Percentiles rank a stretch among this genome's conserved stretches.
phyloP scores from a whole-genome alignment of 35 echinoderm and acorn worm genomes.

The Ophiothrix spiculata region DNA sequence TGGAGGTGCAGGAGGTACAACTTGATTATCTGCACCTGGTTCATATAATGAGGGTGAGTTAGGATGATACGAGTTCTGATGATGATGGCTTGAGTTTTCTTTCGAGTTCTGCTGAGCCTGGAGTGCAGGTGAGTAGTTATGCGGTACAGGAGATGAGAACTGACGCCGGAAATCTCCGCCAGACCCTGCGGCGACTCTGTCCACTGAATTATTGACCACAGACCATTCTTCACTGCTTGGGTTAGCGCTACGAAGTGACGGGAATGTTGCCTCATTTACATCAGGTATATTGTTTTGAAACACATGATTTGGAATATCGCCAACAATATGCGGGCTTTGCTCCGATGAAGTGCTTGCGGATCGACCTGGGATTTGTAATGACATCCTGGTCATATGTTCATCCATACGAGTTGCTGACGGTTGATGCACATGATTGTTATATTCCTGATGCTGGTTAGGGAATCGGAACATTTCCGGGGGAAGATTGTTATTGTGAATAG shows the following conservation, averaged over 20 bases:
- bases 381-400: neutral
- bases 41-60: conserved; percentile 35
- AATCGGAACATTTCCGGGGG: neutral
- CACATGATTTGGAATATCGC: too few relatives aligned
- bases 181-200: neutral
- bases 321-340: too few relatives aligned
- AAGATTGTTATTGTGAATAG: neutral
- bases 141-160: neutral
- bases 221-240: neutral
- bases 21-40: conserved; percentile 37
- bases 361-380: neutral
- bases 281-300: neutral
- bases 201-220: neutral
- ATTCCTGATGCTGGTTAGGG: neutral
- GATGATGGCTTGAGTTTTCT: conserved; percentile 13
- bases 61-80: conserved; percentile 29
- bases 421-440: too few relatives aligned
- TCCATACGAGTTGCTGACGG: too few relatives aligned
- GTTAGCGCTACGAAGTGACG: neutral
- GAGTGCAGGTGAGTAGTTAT: neutral
- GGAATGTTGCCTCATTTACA: neutral
- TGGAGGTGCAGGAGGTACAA: conserved; percentile 5
- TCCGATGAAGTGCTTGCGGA: neutral
- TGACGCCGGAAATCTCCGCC: neutral
- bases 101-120: conserved; percentile 22